Conservation (phyloP, 2,113 vertebrate genomes). For the Octodon degus region DNA sequence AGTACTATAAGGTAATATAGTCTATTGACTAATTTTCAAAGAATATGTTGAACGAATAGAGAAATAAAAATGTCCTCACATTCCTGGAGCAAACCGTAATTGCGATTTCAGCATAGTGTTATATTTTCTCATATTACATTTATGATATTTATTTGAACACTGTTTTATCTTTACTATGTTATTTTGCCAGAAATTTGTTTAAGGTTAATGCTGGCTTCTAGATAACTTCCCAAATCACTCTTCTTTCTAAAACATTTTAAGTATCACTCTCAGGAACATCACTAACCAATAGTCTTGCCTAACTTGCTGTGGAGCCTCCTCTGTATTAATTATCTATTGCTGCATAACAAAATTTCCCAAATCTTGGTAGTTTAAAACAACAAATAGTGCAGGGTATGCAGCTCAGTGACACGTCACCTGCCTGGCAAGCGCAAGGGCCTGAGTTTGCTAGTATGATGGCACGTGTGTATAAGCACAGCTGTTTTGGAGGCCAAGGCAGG, state of each 20-base stretch:
- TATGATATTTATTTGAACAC: background rate
- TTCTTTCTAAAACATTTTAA: background rate
- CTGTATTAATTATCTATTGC: background rate
- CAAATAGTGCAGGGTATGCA: background rate
- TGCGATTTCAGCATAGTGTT: background rate
- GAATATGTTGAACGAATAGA: background rate
- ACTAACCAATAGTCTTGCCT: background rate
- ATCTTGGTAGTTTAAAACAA: background rate
- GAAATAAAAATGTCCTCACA: background rate
- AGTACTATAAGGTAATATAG: background rate
- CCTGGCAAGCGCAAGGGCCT: no score
- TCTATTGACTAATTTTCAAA: conserved; percentile 26
- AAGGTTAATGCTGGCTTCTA: background rate
- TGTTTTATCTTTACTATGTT: background rate
- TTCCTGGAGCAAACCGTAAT: background rate
- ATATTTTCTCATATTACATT: background rate
- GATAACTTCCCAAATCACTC: background rate
- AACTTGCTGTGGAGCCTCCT: background rate
- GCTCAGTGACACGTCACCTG: no score
- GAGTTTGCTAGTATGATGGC: background rate
- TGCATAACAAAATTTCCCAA: background rate
- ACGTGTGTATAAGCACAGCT: background rate
- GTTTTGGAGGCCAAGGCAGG: background rate
- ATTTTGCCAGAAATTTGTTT: background rate
- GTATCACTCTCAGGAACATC: background rate